Evolutionary conservation across 2,888 invertebrate genomes (phyloP), one percentile per base, ranked within the genome.

Genomic region (Drosophila prolongata): DNA sequence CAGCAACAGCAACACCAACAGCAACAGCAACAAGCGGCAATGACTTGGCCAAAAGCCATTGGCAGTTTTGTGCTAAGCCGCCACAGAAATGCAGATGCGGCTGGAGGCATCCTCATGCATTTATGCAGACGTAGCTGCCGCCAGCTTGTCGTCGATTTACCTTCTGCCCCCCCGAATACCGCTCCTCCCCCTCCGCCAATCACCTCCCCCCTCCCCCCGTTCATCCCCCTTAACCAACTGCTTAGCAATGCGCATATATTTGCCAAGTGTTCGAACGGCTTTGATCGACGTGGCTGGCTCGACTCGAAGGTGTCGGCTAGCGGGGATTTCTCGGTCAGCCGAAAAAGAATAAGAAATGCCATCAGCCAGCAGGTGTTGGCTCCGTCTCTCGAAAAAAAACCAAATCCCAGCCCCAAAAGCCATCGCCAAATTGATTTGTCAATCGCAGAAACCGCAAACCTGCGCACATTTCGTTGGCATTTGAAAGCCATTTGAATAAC

Each of bases 401-500:
- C 55, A 81, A 86, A 76, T 73, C 71, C 71, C 61, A 74, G 76
- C 77, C 59, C 79, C 71, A 56, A 71, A 60, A 81, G 79, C 44
- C 84, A 76, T 79, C 75, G 74, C 84, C 84, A 83, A 83, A 83
- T 83, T 83, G 87, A 83, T 83, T 83, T 83, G 83, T 83, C 87
- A 83, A 86, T 84, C 83, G 87, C 61, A 54, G 53, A 64, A 82
- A 83, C 78, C 78, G 83, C 84, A 86, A 83, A 76, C 67, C 77
- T 86, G 77, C 83, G 83, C 81, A 79, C 84, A 83, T 83, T 83
- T 83, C 79, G 66, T 44, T 86, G 80, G 82, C 87, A 83, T 86
- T 83, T 87, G 83, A 87, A 83, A 83, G 87, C 71, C 77, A 83
- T 87, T 83, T 87, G 87, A 87, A 83, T 83, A 79, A 71, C 72